These are phyloP conservation scores for Kryptolebias marmoratus DNA, from an alignment of 2,113 vertebrate species.

Conservation along the genomic window DNA sequence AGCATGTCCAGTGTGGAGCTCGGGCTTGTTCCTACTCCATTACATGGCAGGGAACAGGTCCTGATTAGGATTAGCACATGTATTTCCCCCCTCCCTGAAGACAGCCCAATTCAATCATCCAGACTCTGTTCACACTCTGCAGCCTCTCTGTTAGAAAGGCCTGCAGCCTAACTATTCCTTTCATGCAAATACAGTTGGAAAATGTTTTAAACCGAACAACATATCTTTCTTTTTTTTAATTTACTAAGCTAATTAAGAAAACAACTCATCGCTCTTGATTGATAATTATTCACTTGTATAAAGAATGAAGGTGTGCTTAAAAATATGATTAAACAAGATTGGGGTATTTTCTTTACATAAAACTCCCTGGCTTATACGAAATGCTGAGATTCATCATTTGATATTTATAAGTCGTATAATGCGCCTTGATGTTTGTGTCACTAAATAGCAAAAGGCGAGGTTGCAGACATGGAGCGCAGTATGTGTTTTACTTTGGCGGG, in stretches of 20 bases:
- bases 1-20: conserved; percentile 72
- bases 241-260: background rate
- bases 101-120: conserved; percentile 69
- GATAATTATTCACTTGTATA: background rate
- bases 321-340: background rate
- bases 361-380: background rate
- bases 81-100: conserved; percentile 70
- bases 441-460: conserved; percentile 63
- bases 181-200: conserved; percentile 21
- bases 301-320: no score
- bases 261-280: background rate
- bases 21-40: conserved; percentile 74
- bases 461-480: conserved; percentile 31
- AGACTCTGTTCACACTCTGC: conserved; percentile 57
- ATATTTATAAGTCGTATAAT: conserved; percentile 53
- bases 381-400: conserved; percentile 23
- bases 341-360: background rate
- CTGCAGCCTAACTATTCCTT: conserved; percentile 23
- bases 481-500: conserved; percentile 66
- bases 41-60: conserved; percentile 82
- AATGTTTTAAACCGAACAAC: background rate
- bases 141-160: conserved; percentile 27
- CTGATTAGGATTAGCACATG: conserved; percentile 83
- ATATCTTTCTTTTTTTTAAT: background rate
- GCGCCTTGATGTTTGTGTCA: conserved; percentile 53